Percentiles rank a stretch among this genome's conserved stretches.
Conservation (phyloP, 2,888 invertebrate species). For the Nomada fabriciana region DNA sequence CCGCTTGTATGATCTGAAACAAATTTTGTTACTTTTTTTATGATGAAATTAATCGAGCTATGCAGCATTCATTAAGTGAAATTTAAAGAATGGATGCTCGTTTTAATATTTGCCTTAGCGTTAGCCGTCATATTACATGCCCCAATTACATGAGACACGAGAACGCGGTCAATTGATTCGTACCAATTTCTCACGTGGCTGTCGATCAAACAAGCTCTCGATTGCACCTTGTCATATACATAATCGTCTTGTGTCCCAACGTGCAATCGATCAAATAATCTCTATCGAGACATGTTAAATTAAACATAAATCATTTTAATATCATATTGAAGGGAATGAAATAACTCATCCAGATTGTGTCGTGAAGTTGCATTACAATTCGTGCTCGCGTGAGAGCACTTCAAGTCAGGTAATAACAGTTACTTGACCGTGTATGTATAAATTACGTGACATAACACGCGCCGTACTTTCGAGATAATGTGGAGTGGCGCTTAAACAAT, state of each 20-base stretch:
- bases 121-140: not conserved
- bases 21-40: slow-evolving; percentile 17
- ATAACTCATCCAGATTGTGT: no score
- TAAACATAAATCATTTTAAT: no score
- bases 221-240: not conserved
- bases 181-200: slow-evolving; percentile 21
- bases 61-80: not conserved
- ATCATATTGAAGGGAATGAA: no score
- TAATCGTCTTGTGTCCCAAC: not conserved
- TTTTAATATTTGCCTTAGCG: not conserved
- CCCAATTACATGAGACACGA: not conserved
- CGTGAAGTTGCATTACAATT: not conserved
- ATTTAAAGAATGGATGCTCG: not conserved
- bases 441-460: slow-evolving; percentile 23
- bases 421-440: slow-evolving; percentile 17
- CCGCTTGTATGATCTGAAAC: slow-evolving; percentile 90
- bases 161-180: not conserved
- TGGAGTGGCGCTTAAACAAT: slow-evolving; percentile 51
- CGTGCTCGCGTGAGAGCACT: not conserved
- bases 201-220: slow-evolving; percentile 1
- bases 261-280: slow-evolving; percentile 1
- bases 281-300: no score
- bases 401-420: not conserved
- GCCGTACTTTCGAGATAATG: slow-evolving; percentile 17
- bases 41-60: not conserved